Evolutionary conservation across 2,888 invertebrate species (phyloP).

Genomic region (Hermaeophaga mercurialis): DNA sequence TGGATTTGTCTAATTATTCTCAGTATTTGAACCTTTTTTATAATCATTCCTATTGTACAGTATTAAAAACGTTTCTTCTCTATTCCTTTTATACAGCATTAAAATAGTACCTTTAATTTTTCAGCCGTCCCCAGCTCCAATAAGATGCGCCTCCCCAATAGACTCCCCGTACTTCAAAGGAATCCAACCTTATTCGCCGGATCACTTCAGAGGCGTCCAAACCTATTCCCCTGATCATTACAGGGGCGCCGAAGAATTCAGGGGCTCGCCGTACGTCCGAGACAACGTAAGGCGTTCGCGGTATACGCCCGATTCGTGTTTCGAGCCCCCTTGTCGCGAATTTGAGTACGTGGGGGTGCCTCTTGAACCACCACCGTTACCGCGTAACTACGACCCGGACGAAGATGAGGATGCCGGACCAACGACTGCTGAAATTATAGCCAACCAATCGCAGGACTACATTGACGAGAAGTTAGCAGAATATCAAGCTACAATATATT

Average conservation of each 20-base stretch:
- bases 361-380: constrained; percentile 66
- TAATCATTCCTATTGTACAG: too few species aligned
- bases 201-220: constrained; percentile 49
- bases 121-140: constrained; percentile 61
- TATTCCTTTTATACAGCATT: too few species aligned
- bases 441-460: constrained; percentile 92
- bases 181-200: constrained; percentile 45
- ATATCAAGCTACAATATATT: constrained; percentile 89
- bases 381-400: constrained; percentile 58
- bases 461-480: constrained; percentile 92
- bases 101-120: too few species aligned
- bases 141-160: constrained; percentile 60
- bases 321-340: constrained; percentile 62
- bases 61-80: too few species aligned
- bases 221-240: constrained; percentile 50
- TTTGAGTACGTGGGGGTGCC: constrained; percentile 78
- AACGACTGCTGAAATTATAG: constrained; percentile 90
- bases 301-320: constrained; percentile 43
- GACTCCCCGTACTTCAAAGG: constrained; percentile 52
- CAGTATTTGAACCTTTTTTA: too few species aligned
- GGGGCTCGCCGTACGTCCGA: background rate
- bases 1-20: too few species aligned
- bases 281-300: background rate
- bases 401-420: constrained; percentile 80
- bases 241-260: constrained; percentile 37